Evolutionary conservation across 2,113 vertebrate genomes (phyloP), one percentile per base, ranked within the genome.

Genomic region (Promerops cafer): DNA sequence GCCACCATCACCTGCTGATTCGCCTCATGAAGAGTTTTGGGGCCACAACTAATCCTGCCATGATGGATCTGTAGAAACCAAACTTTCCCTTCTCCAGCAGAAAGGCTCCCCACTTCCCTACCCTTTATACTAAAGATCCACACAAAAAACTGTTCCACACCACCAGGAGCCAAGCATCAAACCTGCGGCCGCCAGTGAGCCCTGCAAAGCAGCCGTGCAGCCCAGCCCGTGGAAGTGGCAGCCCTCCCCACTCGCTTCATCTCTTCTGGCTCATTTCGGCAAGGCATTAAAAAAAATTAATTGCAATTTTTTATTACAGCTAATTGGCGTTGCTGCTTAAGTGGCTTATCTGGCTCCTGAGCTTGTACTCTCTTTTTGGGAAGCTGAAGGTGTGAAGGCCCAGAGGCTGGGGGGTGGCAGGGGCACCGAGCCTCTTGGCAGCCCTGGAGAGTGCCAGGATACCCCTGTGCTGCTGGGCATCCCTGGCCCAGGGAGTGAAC

Each of bases 291-390:
- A 94, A 92, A 86, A 59, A 61, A 30, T 27, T 65, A 84, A 86
- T 54, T 83, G 68, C 56, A 18, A 21, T 76, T 83, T 96, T 89
- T 96, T 88, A 93, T 96, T 91, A 60, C 60, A 50, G 60, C 90
- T 93, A 86, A 93, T 90, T 95, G 85, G 50, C 4, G 0, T 39
- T 65, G 54, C 81, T 89, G 63, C 78, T 53, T 57, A 61, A 93
- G 81, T 87, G 87, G 59, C 68, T 96, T 85, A 66, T 87, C 89
- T 86, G 66, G 24, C 93, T 95, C n/a, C 50, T 53, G 59, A 68
- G 52, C 45, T 66, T 2, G 0, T 84, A 82, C 31, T 2, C 5
- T 39, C 42, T 2, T 57, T 33, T 42, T 28, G 89, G 79, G 89
- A 86, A 66, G 37, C 52, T 28, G 50, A 21, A 20, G 15, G 24